Conservation (phyloP, 2,113 vertebrate genomes). For the human (Homo sapiens) region DNA sequence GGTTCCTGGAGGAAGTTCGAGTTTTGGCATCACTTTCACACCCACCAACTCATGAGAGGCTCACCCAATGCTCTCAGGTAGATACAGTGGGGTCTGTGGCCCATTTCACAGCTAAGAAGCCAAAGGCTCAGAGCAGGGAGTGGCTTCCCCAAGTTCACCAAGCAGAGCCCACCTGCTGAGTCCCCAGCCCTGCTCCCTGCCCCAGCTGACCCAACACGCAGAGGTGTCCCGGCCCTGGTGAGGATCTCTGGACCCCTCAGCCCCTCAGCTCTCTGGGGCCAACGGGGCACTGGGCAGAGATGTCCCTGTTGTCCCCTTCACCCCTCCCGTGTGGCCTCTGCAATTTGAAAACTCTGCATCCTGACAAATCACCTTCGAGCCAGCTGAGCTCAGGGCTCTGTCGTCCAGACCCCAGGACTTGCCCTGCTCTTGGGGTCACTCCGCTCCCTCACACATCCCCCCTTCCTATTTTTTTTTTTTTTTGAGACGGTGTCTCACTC, state of each 20-base stretch:
- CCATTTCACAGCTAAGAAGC: not conserved
- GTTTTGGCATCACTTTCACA: not conserved
- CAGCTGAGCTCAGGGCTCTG: not conserved
- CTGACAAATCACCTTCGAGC: not conserved
- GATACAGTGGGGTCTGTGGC: not conserved
- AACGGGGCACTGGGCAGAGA: not conserved
- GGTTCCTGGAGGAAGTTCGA: not conserved
- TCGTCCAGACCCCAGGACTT: not conserved
- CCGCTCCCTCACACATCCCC: not conserved
- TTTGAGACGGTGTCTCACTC: too few species aligned
- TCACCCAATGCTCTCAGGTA: not conserved
- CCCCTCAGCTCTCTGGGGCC: accelerated
- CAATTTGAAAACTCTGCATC: not conserved
- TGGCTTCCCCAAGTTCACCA: not conserved
- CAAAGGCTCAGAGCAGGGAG: not conserved
- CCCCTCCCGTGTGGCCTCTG: not conserved
- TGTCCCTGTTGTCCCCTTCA: accelerated
- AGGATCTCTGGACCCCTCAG: not conserved
- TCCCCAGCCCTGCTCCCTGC: not conserved
- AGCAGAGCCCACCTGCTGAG: not conserved
- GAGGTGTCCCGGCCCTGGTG: not conserved
- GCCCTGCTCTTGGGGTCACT: not conserved
- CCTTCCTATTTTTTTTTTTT: too few species aligned
- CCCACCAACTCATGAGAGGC: not conserved
- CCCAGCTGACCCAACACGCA: not conserved